phyloP scores from a whole-genome alignment of 2,888 invertebrate genomes.

The Caenorhabditis virilis region DNA sequence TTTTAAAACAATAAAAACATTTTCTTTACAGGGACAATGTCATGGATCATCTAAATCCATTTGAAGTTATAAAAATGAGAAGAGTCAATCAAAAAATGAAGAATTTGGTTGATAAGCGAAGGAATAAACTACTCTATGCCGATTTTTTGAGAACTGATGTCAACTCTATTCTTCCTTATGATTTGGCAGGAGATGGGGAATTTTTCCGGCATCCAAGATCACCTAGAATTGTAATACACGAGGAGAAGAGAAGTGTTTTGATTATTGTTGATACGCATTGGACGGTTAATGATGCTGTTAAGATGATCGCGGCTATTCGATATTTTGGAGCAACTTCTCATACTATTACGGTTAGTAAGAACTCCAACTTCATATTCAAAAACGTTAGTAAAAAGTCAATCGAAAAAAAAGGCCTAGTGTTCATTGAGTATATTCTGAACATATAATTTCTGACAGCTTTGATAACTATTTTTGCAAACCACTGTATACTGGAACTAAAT shows the following conservation, averaged over 20 bases:
- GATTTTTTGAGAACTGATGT: constrained; percentile 45
- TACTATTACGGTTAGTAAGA: constrained; percentile 34
- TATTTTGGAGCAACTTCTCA: constrained; percentile 38
- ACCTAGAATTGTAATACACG: constrained; percentile 31
- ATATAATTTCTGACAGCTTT: neutral
- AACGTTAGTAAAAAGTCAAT: neutral
- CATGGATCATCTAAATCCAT: constrained; percentile 40
- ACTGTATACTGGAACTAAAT: neutral
- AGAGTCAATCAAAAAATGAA: constrained; percentile 39
- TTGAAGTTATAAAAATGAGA: constrained; percentile 40
- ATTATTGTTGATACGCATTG: constrained; percentile 45
- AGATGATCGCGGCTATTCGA: constrained; percentile 30
- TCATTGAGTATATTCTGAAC: neutral
- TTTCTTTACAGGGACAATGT: constrained; percentile 36
- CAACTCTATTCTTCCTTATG: constrained; percentile 31
- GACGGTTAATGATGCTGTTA: constrained; percentile 35
- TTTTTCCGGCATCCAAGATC: constrained; percentile 39
- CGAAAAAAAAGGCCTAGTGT: neutral
- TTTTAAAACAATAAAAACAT: neutral
- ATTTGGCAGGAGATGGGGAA: constrained; percentile 30
- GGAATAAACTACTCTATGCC: constrained; percentile 33
- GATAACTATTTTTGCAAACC: too few relatives aligned
- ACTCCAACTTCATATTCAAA: neutral
- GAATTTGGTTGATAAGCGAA: constrained; percentile 31
- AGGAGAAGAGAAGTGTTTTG: constrained; percentile 36